phyloP scores from a whole-genome alignment of 2,888 invertebrate species.

The Trissolcus japonicus region DNA sequence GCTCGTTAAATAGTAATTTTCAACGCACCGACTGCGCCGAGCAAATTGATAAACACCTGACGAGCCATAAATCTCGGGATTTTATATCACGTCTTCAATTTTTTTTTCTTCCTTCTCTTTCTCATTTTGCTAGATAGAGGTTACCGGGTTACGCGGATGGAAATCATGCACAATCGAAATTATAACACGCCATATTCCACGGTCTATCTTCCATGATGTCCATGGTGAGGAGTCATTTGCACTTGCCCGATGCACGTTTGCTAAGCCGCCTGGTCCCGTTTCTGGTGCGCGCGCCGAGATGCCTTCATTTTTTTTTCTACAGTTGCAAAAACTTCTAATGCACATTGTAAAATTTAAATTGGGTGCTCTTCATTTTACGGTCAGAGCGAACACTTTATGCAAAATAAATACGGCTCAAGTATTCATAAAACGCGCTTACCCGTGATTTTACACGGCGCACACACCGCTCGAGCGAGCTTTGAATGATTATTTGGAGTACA shows the following conservation, averaged over 20 bases:
- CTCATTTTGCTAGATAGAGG: slow-evolving; percentile 44
- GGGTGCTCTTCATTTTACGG: not conserved
- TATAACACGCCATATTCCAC: slow-evolving; percentile 51
- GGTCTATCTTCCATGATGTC: slow-evolving; percentile 48
- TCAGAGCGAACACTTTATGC: slow-evolving; percentile 11
- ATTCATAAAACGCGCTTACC: slow-evolving; percentile 2
- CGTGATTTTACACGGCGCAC: slow-evolving; percentile 3
- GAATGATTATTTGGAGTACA: too few species aligned
- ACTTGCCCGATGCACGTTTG: slow-evolving; percentile 31
- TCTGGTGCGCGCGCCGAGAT: too few species aligned
- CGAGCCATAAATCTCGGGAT: slow-evolving; percentile 23
- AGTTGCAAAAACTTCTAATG: slow-evolving; percentile 14
- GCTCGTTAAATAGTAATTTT: not conserved
- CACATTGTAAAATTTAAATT: slow-evolving; percentile 25
- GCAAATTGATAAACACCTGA: slow-evolving; percentile 27
- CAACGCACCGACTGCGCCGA: slow-evolving; percentile 9
- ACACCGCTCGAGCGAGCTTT: too few species aligned
- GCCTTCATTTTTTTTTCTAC: too few species aligned
- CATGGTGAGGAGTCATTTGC: slow-evolving; percentile 22
- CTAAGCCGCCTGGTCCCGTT: slow-evolving; percentile 1
- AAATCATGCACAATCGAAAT: slow-evolving; percentile 44
- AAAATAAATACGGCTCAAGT: slow-evolving; percentile 18
- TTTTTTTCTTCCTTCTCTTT: slow-evolving; percentile 15
- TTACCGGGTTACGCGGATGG: slow-evolving; percentile 50
- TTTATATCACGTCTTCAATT: slow-evolving; percentile 16